Base-by-base conservation (phyloP, 1,140 invertebrate species). In the Scaptodrosophila lebanonensis region DNA sequence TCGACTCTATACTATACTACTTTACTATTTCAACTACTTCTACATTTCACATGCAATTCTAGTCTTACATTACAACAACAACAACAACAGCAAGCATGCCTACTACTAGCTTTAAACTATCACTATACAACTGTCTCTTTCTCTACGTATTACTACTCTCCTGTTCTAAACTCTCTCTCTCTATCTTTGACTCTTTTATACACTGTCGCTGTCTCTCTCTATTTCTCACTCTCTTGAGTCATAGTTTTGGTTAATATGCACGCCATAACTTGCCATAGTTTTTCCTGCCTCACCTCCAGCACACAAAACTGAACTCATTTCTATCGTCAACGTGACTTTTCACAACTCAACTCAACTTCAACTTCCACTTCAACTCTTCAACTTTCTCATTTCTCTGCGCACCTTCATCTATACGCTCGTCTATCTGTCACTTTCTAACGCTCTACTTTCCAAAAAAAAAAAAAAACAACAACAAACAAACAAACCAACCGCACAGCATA, bases 191-290 rank as follows among this genome's bases (percentile, higher is more conserved):
- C 5, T 44, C 12, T 20, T 42, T 18, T 35, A 47, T 35, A 16
- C 18, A 35, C 11, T 48, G 30, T 32, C 40, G 15, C 16, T 58
- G 22, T 59, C 50, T 59, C 25, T 54, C 43, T 61, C 53, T 49
- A 32, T 17, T 45, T 50, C 39, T 57, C 7, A 60, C 8, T 30
- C 22, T 33, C 40, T 54, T 52, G 68, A 77, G 83, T 77, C 65
- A 73, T 66, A 82, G 83, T 85, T 83, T 76, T 84, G 77, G 68
- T 79, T 66, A n/a, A 64, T 63, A 58, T 30, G 56, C 60, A 66
- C 68, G 84, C 84, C 84, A 86, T 86, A 75, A 86, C 84, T 86
- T 86, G 84, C 84, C 84, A 86, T 86, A 86, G 82, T 75, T 77
- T 38, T 63, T 79, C 47, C 47, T 66, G 63, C 45, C 62, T 56